Evolutionary conservation across 2,797 vertebrate species (phyloP), one percentile per base, ranked within the genome.

Genomic region (Rhinophrynus dorsalis): DNA sequence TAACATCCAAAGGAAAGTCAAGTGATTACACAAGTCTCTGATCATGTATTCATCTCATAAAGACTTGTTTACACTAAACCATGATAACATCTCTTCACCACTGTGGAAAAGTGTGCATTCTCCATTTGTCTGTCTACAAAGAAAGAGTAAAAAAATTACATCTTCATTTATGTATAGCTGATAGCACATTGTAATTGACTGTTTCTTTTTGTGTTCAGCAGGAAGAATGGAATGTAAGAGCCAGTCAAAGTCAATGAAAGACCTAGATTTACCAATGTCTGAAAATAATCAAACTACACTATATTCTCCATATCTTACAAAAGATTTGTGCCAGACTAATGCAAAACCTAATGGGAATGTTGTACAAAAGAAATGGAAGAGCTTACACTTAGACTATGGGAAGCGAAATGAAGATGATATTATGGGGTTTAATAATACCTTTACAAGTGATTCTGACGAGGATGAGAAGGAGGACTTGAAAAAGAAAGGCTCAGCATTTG

Each of bases 71-170:
- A 83, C 76, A 84, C 84, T 83, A 83, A 79, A 77, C 74, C 94
- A 95, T 96, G 78, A 80, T 88, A 87, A 82, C 91, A 85, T 85
- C 85, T 78, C 88, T 79, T 92, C 93, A 92, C 86, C 75, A 75
- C 86, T 75, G 81, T 92, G 82, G 82, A 83, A 88, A 82, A 85
- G 91, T 91, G 82, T 85, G 70, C 86, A 88, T 92, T 91, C 48
- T 87, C 82, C 96, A 98, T 98, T 90, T 89, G 93, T 96, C 86
- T 92, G 92, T 94, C 89, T 85, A 73, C 80, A 83, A 84, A 77
- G 79, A 81, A 85, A 54, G 78, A 74, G 74, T 45, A 18, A 7
- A 17, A 9, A 45, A 45, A n/a, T n/a, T 5, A 27, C 24, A 23
- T 45, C 5, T 29, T 13, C 13, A 4, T 0, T 62, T 83, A 69